Percentiles rank a stretch among this genome's conserved stretches.
Conservation (phyloP, 2,797 vertebrate species). For the Coccyzus lansbergi region DNA sequence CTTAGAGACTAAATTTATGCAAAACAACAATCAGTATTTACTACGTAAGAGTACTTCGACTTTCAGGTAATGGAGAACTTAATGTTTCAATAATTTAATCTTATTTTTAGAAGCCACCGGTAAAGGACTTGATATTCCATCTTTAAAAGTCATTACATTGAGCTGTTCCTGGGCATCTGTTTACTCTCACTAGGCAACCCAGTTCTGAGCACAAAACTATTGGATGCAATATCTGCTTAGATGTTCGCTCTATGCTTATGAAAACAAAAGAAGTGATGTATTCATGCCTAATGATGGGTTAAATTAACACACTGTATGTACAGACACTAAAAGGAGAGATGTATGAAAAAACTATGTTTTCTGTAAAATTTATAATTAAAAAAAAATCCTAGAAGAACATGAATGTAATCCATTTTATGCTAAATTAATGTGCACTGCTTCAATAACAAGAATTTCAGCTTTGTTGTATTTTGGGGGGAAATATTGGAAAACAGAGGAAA, state of each 20-base stretch:
- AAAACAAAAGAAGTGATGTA: constrained; percentile 29
- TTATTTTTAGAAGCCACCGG: not conserved
- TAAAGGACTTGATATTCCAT: not conserved
- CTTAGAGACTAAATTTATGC: not conserved
- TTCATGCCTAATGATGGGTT: not conserved
- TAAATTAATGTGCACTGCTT: not conserved
- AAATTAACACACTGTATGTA: not conserved
- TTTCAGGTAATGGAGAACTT: not conserved
- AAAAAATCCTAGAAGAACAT: not conserved
- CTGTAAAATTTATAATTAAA: not conserved
- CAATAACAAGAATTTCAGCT: rapidly evolving
- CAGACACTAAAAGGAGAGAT: not conserved
- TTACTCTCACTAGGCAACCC: constrained; percentile 22
- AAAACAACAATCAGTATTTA: not conserved
- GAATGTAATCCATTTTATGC: not conserved
- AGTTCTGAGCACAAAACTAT: not conserved
- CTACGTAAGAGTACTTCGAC: not conserved
- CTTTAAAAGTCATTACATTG: constrained; percentile 27
- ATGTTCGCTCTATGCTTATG: not conserved
- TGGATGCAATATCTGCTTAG: not conserved
- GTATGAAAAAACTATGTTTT: not conserved
- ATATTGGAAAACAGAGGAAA: not conserved
- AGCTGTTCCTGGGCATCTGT: not conserved
- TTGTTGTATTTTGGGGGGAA: not conserved
- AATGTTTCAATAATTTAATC: not conserved